These are phyloP conservation scores for Tyria jacobaeae DNA, from an alignment of 2,888 invertebrate genomes.

Conservation along the genomic window DNA sequence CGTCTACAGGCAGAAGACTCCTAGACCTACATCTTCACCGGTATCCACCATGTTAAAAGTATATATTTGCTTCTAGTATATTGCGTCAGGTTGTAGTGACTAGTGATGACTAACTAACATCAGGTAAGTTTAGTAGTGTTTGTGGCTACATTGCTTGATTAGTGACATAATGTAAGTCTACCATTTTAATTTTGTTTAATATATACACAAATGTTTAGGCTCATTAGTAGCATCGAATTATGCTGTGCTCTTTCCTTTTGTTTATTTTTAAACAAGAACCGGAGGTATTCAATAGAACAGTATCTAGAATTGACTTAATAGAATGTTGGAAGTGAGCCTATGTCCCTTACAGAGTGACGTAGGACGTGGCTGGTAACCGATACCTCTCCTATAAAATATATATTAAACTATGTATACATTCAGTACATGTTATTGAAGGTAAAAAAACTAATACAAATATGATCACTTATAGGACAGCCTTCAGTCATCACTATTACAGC, in stretches of 20 bases:
- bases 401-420: too few species aligned
- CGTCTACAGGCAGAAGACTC: slow-evolving; percentile 63
- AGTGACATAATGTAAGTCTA: not conserved
- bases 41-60: slow-evolving; percentile 77
- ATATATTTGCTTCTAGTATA: slow-evolving; percentile 61
- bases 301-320: not conserved
- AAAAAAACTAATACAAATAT: too few species aligned
- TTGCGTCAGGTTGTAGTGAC: slow-evolving; percentile 49
- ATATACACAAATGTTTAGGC: not conserved
- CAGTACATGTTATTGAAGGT: too few species aligned
- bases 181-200: not conserved
- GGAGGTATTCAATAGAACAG: too few species aligned
- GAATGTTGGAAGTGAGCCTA: not conserved
- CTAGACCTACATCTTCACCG: slow-evolving; percentile 70
- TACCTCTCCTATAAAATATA: too few species aligned
- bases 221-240: not conserved
- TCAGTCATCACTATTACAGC: too few species aligned
- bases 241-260: too few species aligned
- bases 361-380: too few species aligned
- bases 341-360: not conserved
- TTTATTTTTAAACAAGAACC: too few species aligned
- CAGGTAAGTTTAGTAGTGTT: slow-evolving; percentile 36
- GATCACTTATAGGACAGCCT: too few species aligned
- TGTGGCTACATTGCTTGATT: slow-evolving; percentile 17
- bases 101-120: slow-evolving; percentile 50